Evolutionary conservation across 2,113 vertebrate genomes (phyloP), one percentile per base, ranked within the genome.

Genomic region (Apteryx owenii): DNA sequence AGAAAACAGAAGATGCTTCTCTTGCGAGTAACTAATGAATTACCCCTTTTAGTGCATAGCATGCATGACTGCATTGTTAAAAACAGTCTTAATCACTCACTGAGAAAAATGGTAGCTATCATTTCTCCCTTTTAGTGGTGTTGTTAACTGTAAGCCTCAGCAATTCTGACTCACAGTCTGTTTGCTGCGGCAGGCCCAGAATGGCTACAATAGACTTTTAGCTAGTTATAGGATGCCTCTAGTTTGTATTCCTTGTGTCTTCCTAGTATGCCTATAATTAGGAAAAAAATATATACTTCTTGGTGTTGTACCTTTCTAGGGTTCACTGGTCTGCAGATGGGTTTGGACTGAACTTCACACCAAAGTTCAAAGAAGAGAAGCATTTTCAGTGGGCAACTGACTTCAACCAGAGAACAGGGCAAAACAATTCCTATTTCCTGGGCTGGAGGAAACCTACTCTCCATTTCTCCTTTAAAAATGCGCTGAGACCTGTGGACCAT

Each of bases 71-170:
- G 78, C 84, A 82, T 97, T 87, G 73, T 93, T 93, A 92, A 95
- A 93, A 94, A 65, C 83, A 76, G 89, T 70, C 90, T 97, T 96
- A 97, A 97, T 97, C 92, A 90, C 88, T 92, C 65, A 61, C 88
- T 71, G 83, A 96, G 83, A 94, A 96, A 94, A 89, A 91, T 80
- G 3, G 18, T 87, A 97, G 87, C 11, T 40, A 97, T 92, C 6
- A 69, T 89, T 92, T 95, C 70, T 87, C 56, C 51, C 33, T 91
- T 92, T 93, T 58, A 93, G 79, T 40, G 48, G 42, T 42, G 69
- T 53, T 88, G 81, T 84, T 96, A 90, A 95, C 62, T 80, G 48
- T 50, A 86, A 93, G 81, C 77, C 69, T 77, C 3, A 1, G 92
- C 86, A 95, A 40, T 81, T 95, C 51, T 97, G 96, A 97, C 86